Evolutionary conservation across 1,140 invertebrate genomes (phyloP).

Genomic region (Drosophila kanapiae): DNA sequence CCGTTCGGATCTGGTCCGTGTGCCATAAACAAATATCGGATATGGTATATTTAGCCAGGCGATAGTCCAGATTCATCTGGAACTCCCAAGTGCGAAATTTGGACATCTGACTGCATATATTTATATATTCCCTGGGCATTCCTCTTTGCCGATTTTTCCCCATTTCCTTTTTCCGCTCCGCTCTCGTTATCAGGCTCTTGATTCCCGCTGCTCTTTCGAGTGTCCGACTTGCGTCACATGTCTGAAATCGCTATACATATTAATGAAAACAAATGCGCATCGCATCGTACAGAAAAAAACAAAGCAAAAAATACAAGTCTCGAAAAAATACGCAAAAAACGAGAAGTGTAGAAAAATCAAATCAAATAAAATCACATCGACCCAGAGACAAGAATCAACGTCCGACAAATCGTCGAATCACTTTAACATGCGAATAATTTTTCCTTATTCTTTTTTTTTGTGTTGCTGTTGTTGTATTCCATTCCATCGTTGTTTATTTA

Average conservation of each 20-base stretch:
- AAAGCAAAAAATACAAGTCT: constrained; percentile 12
- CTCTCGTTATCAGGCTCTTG: constrained; percentile 29
- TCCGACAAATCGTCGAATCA: constrained; percentile 56
- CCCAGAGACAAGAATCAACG: constrained; percentile 57
- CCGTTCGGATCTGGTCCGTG: constrained; percentile 44
- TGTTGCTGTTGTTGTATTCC: background rate
- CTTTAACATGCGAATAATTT: constrained; percentile 54
- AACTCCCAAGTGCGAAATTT: constrained; percentile 23
- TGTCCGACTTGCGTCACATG: constrained; percentile 48
- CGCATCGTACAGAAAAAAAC: constrained; percentile 26
- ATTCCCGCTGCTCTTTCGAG: constrained; percentile 10
- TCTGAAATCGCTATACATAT: constrained; percentile 43
- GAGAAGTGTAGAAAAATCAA: constrained; percentile 28
- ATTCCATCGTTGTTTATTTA: constrained; percentile 23
- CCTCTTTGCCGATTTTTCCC: constrained; percentile 21
- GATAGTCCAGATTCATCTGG: constrained; percentile 27
- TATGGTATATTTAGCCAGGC: constrained; percentile 31
- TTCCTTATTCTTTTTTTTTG: background rate
- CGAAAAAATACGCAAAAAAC: constrained; percentile 1
- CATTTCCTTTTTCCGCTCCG: constrained; percentile 12
- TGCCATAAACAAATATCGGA: constrained; percentile 26
- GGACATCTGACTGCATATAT: constrained; percentile 15
- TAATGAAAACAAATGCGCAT: constrained; percentile 57
- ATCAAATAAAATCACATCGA: constrained; percentile 41
- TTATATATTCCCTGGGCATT: constrained; percentile 28